These are phyloP conservation scores for Caenorhabditis becei DNA, from an alignment of 2,888 invertebrate genomes.

Conservation along the genomic window DNA sequence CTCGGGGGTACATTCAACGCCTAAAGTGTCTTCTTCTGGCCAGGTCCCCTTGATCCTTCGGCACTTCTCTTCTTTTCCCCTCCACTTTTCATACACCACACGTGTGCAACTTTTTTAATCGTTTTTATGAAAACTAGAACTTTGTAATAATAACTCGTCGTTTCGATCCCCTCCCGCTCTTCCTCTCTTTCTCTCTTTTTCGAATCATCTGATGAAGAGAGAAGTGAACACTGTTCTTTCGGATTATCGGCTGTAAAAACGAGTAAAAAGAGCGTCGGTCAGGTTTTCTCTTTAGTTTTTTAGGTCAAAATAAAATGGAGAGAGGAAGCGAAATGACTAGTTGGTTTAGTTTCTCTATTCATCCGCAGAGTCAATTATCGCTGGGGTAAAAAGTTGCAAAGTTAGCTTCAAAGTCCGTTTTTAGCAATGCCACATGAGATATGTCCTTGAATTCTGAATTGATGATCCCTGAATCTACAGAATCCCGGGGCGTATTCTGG, in stretches of 20 bases:
- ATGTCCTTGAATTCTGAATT: no score
- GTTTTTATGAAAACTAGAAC: slow-evolving; percentile 17
- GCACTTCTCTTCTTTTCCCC: background rate
- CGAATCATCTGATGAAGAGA: background rate
- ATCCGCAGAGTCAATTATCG: background rate
- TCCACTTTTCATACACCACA: background rate
- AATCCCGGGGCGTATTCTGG: no score
- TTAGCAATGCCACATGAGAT: no score
- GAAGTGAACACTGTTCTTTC: slow-evolving; percentile 14
- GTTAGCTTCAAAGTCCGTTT: no score
- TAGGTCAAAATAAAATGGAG: slow-evolving; percentile 6
- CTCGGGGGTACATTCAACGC: background rate
- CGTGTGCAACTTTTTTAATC: slow-evolving; percentile 21
- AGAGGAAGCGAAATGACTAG: background rate
- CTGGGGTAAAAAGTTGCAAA: background rate
- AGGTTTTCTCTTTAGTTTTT: slow-evolving; percentile 6
- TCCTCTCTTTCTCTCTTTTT: background rate
- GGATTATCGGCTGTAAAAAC: slow-evolving; percentile 11
- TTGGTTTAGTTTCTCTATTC: background rate
- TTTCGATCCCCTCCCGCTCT: background rate
- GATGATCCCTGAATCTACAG: no score
- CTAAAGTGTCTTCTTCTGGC: slow-evolving; percentile 5
- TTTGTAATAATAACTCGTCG: slow-evolving; percentile 8
- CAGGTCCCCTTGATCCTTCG: background rate
- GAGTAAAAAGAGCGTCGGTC: background rate